phyloP scores from a whole-genome alignment of 2,888 invertebrate species.

The Eurois occulta region DNA sequence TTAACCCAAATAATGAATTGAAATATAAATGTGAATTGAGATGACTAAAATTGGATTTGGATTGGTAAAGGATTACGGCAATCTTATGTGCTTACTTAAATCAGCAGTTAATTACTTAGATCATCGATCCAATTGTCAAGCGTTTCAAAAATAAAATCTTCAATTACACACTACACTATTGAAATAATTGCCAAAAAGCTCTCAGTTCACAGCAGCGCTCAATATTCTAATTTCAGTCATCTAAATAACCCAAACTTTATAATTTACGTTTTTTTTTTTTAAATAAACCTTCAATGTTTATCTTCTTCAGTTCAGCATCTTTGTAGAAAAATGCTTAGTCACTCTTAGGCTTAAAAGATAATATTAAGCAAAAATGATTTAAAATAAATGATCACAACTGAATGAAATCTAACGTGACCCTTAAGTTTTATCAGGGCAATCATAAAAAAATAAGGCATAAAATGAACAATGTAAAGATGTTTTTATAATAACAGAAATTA shows the following conservation, averaged over 20 bases:
- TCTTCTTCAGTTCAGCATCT: neutral
- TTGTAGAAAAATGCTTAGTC: neutral
- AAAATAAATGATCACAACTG: neutral
- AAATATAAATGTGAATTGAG: neutral
- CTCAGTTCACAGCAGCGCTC: neutral
- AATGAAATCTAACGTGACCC: constrained; percentile 43
- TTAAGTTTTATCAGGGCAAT: constrained; percentile 36
- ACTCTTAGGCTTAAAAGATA: constrained; percentile 7
- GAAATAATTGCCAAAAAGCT: neutral
- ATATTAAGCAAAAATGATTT: neutral
- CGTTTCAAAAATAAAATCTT: neutral
- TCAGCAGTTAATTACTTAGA: neutral
- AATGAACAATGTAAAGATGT: constrained; percentile 67
- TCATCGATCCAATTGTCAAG: neutral
- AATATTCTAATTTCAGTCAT: neutral
- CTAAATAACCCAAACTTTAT: neutral
- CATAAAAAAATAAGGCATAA: constrained; percentile 52
- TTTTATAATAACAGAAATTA: constrained; percentile 78
- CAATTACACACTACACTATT: neutral
- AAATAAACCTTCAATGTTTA: neutral
- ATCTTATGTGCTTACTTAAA: neutral
- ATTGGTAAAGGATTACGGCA: neutral
- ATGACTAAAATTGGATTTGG: neutral
- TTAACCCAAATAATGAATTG: neutral
- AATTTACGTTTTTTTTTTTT: neutral